Conservation (phyloP, 1,140 invertebrate genomes). For the Melitaea cinxia region DNA sequence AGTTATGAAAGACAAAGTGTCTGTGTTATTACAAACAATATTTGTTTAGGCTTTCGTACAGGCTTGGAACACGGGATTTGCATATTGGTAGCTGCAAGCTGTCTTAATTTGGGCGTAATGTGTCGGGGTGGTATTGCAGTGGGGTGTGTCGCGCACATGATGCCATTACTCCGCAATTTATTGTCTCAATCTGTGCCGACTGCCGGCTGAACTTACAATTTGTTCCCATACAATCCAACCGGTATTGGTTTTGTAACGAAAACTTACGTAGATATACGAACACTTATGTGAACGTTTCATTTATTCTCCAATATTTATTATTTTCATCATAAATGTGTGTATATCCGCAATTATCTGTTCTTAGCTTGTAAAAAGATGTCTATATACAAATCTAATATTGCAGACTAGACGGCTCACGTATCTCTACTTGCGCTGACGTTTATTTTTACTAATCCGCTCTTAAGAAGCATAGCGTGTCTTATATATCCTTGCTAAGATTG, state of each 20-base stretch:
- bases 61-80: constrained; percentile 38
- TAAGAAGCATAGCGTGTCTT: no score
- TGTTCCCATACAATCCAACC: constrained; percentile 36
- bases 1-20: constrained; percentile 48
- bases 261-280: background rate
- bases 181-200: constrained; percentile 57
- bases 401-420: no score
- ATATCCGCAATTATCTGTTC: background rate
- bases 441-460: no score
- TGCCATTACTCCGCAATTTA: constrained; percentile 56
- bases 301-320: background rate
- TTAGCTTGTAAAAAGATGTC: no score
- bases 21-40: constrained; percentile 48
- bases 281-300: no score
- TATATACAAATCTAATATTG: no score
- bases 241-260: constrained; percentile 34
- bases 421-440: no score
- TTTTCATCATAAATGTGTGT: background rate
- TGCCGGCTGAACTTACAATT: constrained; percentile 47
- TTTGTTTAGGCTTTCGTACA: constrained; percentile 43
- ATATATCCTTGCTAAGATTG: no score
- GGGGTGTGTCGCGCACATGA: constrained; percentile 47
- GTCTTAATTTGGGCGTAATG: constrained; percentile 63
- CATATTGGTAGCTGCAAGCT: constrained; percentile 61
- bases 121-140: constrained; percentile 47